Conservation (phyloP, 2,113 vertebrate species). For the Machaerirhynchus nigripectus region DNA sequence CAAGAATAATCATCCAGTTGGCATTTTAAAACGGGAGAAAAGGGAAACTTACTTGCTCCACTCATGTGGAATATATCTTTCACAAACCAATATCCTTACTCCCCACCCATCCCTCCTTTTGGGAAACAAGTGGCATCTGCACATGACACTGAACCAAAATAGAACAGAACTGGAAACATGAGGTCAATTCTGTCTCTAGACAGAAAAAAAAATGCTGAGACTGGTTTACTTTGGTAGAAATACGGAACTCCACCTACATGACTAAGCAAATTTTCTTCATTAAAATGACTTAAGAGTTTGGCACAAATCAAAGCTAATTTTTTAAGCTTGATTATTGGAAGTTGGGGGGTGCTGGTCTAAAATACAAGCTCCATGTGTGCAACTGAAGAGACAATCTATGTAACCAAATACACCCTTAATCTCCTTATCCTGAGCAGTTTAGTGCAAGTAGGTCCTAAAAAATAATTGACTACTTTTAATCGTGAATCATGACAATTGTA, state of each 20-base stretch:
- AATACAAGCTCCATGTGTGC: background rate
- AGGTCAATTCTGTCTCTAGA: background rate
- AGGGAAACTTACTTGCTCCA: background rate
- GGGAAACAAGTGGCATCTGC: background rate
- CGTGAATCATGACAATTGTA: background rate
- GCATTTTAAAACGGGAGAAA: background rate
- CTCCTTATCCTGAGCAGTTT: background rate
- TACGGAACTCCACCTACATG: background rate
- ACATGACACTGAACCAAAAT: background rate
- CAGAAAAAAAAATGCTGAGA: background rate
- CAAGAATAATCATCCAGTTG: background rate
- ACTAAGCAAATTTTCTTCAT: background rate
- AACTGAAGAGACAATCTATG: background rate
- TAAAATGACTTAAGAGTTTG: background rate
- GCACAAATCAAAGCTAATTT: background rate
- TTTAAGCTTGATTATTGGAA: background rate
- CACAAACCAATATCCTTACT: background rate
- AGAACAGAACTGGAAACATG: background rate
- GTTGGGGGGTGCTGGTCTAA: background rate
- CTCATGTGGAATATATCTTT: background rate
- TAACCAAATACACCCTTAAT: background rate
- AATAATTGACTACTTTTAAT: background rate
- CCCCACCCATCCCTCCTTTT: background rate
- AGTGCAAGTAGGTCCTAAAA: background rate
- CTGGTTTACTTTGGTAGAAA: background rate